Conservation (phyloP, 2,113 vertebrate species). For the Phycodurus eques region DNA sequence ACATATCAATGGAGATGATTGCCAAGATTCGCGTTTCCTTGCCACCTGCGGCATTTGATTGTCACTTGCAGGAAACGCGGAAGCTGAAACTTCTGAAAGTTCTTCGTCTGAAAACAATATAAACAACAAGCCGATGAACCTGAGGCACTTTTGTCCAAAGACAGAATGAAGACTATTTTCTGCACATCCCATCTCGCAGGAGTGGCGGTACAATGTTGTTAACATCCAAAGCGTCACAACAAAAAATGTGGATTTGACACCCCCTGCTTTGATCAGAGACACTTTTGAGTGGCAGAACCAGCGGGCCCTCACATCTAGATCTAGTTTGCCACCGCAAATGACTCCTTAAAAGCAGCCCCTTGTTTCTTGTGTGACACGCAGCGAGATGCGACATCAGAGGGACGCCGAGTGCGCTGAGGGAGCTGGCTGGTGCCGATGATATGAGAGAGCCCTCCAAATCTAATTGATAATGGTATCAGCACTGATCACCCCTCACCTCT, state of each 20-base stretch:
- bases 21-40: conserved; percentile 70
- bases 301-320: conserved; percentile 24
- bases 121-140: conserved; percentile 14
- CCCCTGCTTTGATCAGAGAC: conserved; percentile 36
- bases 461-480: conserved; percentile 41
- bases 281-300: conserved; percentile 27
- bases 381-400: conserved; percentile 43
- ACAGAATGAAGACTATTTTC: conserved; percentile 45
- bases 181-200: conserved; percentile 43
- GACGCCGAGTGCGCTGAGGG: conserved; percentile 33
- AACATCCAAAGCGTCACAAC: conserved; percentile 46
- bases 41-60: conserved; percentile 74
- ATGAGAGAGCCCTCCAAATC: conserved; percentile 48
- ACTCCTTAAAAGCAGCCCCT: conserved; percentile 56
- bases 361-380: conserved; percentile 48
- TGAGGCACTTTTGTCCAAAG: conserved; percentile 10
- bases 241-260: conserved; percentile 35
- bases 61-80: conserved; percentile 55
- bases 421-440: conserved; percentile 34
- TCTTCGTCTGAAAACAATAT: conserved; percentile 41
- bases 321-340: conserved; percentile 42
- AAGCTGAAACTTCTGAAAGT: conserved; percentile 56
- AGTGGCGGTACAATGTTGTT: conserved; percentile 53
- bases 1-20: conserved; percentile 76
- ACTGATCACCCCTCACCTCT: conserved; percentile 36